Evolutionary conservation across 1,140 invertebrate genomes (phyloP).

Genomic region (Rhizoglyphus robini): DNA sequence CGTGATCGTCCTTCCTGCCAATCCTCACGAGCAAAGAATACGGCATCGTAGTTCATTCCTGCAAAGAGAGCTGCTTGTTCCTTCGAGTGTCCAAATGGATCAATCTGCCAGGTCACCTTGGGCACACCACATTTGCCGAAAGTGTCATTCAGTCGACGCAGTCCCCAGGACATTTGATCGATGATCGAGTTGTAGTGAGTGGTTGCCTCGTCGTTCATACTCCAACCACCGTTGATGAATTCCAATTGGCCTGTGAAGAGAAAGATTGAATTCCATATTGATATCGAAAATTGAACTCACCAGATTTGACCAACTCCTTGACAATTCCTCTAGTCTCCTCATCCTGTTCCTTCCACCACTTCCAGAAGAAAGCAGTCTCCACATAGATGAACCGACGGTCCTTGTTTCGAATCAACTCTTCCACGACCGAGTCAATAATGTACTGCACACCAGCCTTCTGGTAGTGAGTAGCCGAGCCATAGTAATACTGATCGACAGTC

Average conservation of each 20-base stretch:
- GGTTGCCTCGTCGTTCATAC: constrained; percentile 88
- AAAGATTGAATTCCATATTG: background rate
- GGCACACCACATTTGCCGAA: constrained; percentile 46
- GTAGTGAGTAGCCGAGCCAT: constrained; percentile 4
- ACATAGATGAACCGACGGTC: constrained; percentile 47
- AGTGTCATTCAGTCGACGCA: constrained; percentile 44
- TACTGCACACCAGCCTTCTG: constrained; percentile 57
- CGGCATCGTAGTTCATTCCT: constrained; percentile 32
- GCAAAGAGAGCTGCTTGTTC: constrained; percentile 49
- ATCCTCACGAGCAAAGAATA: constrained; percentile 32
- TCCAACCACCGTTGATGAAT: constrained; percentile 91
- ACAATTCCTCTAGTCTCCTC: constrained; percentile 41
- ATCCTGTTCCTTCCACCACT: constrained; percentile 71
- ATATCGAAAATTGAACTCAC: constrained; percentile 37
- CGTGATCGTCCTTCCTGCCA: constrained; percentile 15
- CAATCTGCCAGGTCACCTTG: constrained; percentile 49
- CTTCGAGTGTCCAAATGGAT: constrained; percentile 51
- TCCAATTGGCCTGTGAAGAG: constrained; percentile 57
- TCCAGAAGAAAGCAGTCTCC: constrained; percentile 73
- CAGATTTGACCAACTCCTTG: constrained; percentile 35
- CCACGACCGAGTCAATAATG: constrained; percentile 74
- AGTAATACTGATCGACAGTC: constrained; percentile 39
- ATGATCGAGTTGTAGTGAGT: constrained; percentile 84
- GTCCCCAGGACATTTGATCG: constrained; percentile 70
- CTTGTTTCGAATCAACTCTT: constrained; percentile 57